Base-by-base conservation (phyloP, 2,888 invertebrate genomes). In the Parthenolecanium corni region DNA sequence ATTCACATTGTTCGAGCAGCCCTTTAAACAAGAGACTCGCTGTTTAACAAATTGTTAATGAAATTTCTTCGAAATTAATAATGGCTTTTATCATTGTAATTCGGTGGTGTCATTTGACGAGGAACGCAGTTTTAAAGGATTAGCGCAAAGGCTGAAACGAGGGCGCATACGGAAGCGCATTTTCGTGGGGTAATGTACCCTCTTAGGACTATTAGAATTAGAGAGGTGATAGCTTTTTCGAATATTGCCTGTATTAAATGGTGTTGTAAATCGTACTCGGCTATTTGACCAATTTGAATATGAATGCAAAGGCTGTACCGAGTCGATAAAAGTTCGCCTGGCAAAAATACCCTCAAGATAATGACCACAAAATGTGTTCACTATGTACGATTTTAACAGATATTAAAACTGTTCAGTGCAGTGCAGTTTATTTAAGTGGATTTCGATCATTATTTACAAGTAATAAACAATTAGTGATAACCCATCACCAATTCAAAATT, bases 31-130 rank as follows among this genome's bases (percentile, higher is more conserved):
- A 61, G 61, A 51, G 61, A 61, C 49, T 61, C 51, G 49, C 61
- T 61, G 61, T 61, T 61, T 61, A 61, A 61, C 61, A 61, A 61
- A 61, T 61, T 61, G 61, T 61, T 61, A 61, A 61, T 61, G 61
- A 61, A 61, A 61, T 61, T 61, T 61, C 61, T 61, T 61, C 61
- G 61, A 61, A 61, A 61, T 61, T 61, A 61, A 61, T 61, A 61
- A 61, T 46, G 36, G 61, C 61, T 61, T 61, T 61, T 61, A 61
- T 61, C 61, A 61, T 61, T 61, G 49, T 61, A 61, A 61, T 61
- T 61, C 51, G 61, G 51, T 61, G 61, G 51, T 61, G 61, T 61
- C 61, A 61, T 51, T 61, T 61, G 61, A 61, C 61, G 61, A 16
- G n/a, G 21, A 51, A 40, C 21, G 49, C 36, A 25, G 49, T 47